These are phyloP conservation scores for Caenorhabditis panamensis DNA, from an alignment of 2,888 invertebrate species.

Conservation along the genomic window DNA sequence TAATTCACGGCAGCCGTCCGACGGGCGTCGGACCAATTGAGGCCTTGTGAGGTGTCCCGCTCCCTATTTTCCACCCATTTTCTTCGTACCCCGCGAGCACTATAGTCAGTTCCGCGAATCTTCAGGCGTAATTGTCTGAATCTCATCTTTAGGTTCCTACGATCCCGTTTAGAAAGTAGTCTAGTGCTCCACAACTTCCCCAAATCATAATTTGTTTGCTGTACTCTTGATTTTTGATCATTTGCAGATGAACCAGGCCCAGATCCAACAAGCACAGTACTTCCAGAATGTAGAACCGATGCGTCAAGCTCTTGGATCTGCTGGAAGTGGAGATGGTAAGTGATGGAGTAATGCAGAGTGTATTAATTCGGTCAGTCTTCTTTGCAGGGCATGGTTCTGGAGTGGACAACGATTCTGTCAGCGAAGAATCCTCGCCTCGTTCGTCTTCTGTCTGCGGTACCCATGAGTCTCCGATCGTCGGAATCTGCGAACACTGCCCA, in stretches of 20 bases:
- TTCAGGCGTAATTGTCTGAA: neutral
- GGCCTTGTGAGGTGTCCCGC: conserved; percentile 13
- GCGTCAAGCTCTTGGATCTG: conserved; percentile 38
- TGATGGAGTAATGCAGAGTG: neutral
- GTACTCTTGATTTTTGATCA: neutral
- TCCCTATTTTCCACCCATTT: neutral
- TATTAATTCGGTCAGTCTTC: conserved; percentile 22
- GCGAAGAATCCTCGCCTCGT: conserved; percentile 56
- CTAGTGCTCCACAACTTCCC: too few species aligned
- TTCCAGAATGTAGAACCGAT: conserved; percentile 2
- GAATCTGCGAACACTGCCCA: conserved; percentile 67
- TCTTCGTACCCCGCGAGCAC: conserved; percentile 3
- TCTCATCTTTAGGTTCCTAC: too few species aligned
- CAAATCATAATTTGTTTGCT: neutral
- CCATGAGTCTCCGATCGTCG: conserved; percentile 64
- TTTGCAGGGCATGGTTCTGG: conserved; percentile 40
- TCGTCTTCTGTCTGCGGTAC: conserved; percentile 64
- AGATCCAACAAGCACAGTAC: conserved; percentile 26
- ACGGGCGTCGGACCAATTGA: conserved; percentile 10
- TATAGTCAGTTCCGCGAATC: neutral
- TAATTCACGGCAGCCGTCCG: conserved; percentile 15
- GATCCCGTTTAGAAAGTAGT: too few species aligned
- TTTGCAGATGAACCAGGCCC: conserved; percentile 36
- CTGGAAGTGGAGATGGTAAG: conserved; percentile 51
- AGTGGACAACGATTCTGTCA: conserved; percentile 29